Percentiles rank a stretch among this genome's conserved stretches.
Conservation (phyloP, 1,140 invertebrate genomes). For the Matsumurasca onukii region DNA sequence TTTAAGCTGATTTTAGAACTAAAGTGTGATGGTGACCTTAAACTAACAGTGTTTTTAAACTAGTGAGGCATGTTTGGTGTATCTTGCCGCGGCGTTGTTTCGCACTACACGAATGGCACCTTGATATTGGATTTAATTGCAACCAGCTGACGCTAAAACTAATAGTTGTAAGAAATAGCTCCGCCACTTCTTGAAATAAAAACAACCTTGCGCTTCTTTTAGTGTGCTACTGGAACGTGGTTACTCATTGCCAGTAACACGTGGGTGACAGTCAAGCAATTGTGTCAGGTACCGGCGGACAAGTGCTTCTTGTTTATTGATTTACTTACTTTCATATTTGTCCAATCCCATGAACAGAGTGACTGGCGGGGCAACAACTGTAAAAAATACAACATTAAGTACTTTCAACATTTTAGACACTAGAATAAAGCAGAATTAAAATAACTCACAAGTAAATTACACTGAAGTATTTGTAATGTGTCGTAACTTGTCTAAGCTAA, state of each 20-base stretch:
- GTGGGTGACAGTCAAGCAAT: not conserved
- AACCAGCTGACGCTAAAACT: conserved; percentile 19
- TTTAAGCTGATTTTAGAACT: conserved; percentile 22
- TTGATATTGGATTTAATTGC: no score
- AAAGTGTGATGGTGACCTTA: no score
- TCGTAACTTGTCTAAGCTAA: no score
- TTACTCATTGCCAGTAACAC: not conserved
- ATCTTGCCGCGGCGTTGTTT: no score
- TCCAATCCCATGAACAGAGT: conserved; percentile 94
- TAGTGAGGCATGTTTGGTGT: no score
- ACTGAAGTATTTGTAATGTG: no score
- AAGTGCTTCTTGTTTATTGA: conserved; percentile 7
- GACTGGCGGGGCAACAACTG: conserved; percentile 83
- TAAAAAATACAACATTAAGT: conserved; percentile 44
- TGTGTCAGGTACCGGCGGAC: no score
- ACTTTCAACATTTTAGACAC: no score
- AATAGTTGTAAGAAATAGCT: not conserved
- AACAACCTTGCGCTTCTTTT: not conserved
- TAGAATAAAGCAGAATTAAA: no score
- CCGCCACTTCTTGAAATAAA: not conserved
- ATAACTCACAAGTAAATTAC: no score
- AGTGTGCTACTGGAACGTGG: not conserved
- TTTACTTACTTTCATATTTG: conserved; percentile 90
- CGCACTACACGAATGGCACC: no score
- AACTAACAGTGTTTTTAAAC: no score